Conservation (phyloP, 2,113 vertebrate genomes). For the Chiloscyllium plagiosum region DNA sequence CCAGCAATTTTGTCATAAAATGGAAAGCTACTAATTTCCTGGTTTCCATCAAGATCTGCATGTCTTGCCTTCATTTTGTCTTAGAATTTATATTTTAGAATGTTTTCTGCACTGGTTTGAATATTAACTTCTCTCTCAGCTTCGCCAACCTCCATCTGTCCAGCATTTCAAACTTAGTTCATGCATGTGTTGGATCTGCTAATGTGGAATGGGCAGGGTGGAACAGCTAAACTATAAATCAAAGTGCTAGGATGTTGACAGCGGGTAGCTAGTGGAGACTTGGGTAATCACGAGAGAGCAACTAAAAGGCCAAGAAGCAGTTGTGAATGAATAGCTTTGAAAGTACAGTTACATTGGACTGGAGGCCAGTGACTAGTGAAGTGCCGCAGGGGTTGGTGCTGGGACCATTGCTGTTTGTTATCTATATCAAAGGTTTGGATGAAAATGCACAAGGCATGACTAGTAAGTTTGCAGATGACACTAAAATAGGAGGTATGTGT, state of each 20-base stretch:
- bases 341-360: background rate
- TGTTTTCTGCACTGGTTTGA: background rate
- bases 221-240: background rate
- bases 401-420: too few relatives aligned
- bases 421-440: too few relatives aligned
- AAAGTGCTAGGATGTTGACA: background rate
- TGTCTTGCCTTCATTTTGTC: background rate
- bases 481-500: too few relatives aligned
- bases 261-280: background rate
- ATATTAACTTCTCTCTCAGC: background rate
- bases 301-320: background rate
- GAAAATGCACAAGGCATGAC: too few relatives aligned
- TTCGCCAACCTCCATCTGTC: background rate
- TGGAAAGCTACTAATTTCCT: background rate
- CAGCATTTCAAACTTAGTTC: background rate
- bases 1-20: background rate
- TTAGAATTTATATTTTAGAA: background rate
- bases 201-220: background rate
- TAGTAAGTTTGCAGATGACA: too few relatives aligned
- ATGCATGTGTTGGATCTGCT: background rate
- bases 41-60: background rate
- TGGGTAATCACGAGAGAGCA: background rate
- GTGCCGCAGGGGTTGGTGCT: too few relatives aligned
- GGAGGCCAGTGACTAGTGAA: too few relatives aligned
- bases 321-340: background rate